Base-by-base conservation (phyloP, 92 coral and sea anemone species). In the Plumapathes pennacea region DNA sequence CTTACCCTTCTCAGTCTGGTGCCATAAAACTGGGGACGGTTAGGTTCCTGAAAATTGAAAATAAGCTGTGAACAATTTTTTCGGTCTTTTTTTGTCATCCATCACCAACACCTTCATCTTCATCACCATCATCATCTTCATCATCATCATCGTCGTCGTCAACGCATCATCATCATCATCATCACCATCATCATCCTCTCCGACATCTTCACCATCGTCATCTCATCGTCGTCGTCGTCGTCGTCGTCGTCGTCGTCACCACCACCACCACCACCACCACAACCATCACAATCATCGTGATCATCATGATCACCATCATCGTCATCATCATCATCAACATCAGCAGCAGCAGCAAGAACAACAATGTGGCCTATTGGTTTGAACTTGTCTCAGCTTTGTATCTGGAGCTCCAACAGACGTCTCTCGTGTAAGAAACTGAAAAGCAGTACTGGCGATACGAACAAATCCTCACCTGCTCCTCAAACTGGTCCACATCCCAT, bases 401-500 rank as follows among this genome's bases (percentile, higher is more conserved):
- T n/a, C n/a, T n/a, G n/a, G n/a, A n/a, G n/a, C n/a, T n/a, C n/a
- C n/a, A n/a, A n/a, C n/a, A n/a, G n/a, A n/a, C n/a, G n/a, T n/a
- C n/a, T n/a, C n/a, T n/a, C n/a, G n/a, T n/a, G n/a, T n/a, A n/a
- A n/a, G n/a, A n/a, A n/a, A n/a, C n/a, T n/a, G n/a, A n/a, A n/a
- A n/a, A n/a, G n/a, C n/a, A n/a, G n/a, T n/a, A n/a, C n/a, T n/a
- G n/a, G n/a, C n/a, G n/a, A n/a, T n/a, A n/a, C n/a, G n/a, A n/a
- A 14, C 7, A 1, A 15, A 28, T 38, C 29, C 73, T 25, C 37
- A 89, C 97, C 97, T 90, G 90, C 47, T 90, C 97, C 46, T 90
- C 97, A 67, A 87, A 90, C 44, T 64, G 69, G 26, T 82, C 90
- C 39, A 90, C 97, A 74, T 90, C 97, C 97, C 97, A 90, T 50